These are phyloP conservation scores for Delphinapterus leucas DNA, from an alignment of 2,113 vertebrate species.

Conservation along the genomic window DNA sequence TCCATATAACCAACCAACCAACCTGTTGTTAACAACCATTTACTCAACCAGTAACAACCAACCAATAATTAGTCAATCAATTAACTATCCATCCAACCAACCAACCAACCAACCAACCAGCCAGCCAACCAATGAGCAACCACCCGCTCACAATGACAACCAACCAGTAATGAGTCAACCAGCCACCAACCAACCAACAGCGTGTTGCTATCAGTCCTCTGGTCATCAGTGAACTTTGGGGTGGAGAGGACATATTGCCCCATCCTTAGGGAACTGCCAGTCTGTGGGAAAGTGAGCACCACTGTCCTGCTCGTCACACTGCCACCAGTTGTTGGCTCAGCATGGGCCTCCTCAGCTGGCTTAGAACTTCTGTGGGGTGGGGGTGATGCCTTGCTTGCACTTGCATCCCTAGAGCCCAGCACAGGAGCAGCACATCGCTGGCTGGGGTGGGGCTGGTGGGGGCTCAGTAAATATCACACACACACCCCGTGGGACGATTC, in stretches of 20 bases:
- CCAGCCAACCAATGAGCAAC: background rate
- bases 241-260: no score
- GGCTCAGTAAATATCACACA: background rate
- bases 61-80: no score
- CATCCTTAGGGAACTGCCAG: fast-evolving
- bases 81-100: background rate
- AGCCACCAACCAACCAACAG: background rate
- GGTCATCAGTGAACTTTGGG: background rate
- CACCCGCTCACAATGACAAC: background rate
- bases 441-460: background rate
- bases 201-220: background rate
- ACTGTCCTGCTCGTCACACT: background rate
- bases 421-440: background rate
- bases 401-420: background rate
- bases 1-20: background rate
- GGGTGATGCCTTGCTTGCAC: background rate
- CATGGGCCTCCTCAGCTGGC: background rate
- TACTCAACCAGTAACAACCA: background rate
- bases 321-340: background rate
- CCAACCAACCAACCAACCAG: background rate
- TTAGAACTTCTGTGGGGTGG: background rate
- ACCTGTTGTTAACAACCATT: no score
- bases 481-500: background rate
- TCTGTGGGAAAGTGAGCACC: fast-evolving
- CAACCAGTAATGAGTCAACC: background rate